Evolutionary conservation across 1,140 invertebrate genomes (phyloP).

Genomic region (Drosophila parabipectinata): DNA sequence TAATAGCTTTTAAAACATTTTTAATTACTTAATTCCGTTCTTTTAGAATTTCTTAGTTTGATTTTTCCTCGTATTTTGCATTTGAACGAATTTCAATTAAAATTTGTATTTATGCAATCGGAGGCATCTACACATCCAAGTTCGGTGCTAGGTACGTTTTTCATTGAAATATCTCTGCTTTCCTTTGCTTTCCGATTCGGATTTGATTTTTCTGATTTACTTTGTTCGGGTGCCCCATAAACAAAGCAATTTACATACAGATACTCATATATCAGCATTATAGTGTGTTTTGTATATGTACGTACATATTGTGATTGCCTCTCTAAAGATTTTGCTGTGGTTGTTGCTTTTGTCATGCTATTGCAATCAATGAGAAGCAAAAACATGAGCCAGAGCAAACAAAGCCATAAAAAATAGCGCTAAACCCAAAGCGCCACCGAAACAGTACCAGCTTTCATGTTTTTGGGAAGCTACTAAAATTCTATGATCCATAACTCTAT

Average conservation of each 20-base stretch:
- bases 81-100: slow-evolving; percentile 78
- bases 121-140: slow-evolving; percentile 16
- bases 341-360: slow-evolving; percentile 5
- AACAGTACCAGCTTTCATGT: slow-evolving; percentile 5
- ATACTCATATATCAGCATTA: not conserved
- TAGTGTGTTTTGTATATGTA: not conserved
- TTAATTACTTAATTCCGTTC: no score
- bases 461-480: no score
- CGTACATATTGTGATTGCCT: slow-evolving; percentile 26
- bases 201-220: slow-evolving; percentile 29
- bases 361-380: slow-evolving; percentile 52
- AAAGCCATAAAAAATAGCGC: slow-evolving; percentile 8
- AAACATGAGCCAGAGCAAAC: slow-evolving; percentile 23
- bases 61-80: slow-evolving; percentile 55
- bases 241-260: slow-evolving; percentile 63
- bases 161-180: not conserved
- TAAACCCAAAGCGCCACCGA: slow-evolving; percentile 4
- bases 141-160: slow-evolving; percentile 7
- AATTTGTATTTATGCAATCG: slow-evolving; percentile 72
- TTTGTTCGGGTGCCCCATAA: slow-evolving; percentile 54
- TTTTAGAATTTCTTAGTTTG: slow-evolving; percentile 9
- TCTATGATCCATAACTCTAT: no score
- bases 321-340: slow-evolving; percentile 35
- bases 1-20: no score
- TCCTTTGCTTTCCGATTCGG: not conserved